A percentile compares a stretch with the other conserved stretches of the same genome.
phyloP scores from a whole-genome alignment of 2,888 invertebrate genomes.

The Microplitis manilae region DNA sequence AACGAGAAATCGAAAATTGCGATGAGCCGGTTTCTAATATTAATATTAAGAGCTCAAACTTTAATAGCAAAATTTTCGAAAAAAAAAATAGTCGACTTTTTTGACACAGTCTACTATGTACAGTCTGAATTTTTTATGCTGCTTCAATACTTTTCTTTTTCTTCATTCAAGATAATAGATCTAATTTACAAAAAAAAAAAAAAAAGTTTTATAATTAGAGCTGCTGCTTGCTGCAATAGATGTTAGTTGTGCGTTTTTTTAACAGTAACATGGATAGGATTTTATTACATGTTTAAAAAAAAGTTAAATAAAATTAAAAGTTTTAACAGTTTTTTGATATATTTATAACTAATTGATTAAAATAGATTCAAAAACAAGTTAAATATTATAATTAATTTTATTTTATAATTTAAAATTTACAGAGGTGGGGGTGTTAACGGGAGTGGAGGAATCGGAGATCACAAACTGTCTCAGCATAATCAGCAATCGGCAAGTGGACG shows the following conservation, averaged over 20 bases:
- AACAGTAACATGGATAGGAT: slow-evolving; percentile 18
- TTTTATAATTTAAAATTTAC: slow-evolving; percentile 61
- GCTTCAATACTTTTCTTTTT: slow-evolving; percentile 32
- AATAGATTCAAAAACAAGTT: slow-evolving; percentile 53
- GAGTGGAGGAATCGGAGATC: slow-evolving; percentile 67
- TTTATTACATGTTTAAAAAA: slow-evolving; percentile 2
- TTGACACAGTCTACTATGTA: not conserved
- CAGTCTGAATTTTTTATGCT: slow-evolving; percentile 14
- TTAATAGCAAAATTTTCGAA: too few relatives aligned
- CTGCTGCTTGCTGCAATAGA: slow-evolving; percentile 39
- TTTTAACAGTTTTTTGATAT: slow-evolving; percentile 6
- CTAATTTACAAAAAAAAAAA: not conserved
- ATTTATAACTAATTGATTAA: not conserved
- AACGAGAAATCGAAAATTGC: too few relatives aligned
- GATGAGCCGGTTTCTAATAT: too few relatives aligned
- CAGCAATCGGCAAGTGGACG: slow-evolving; percentile 74
- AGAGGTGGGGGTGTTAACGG: slow-evolving; percentile 72
- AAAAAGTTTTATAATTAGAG: slow-evolving; percentile 16
- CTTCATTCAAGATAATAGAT: slow-evolving; percentile 19
- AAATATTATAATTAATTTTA: slow-evolving; percentile 66
- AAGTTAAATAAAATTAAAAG: not conserved
- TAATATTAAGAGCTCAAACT: too few relatives aligned
- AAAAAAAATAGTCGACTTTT: not conserved
- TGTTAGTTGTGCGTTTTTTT: slow-evolving; percentile 30
- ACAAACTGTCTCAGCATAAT: slow-evolving; percentile 72